Evolutionary conservation across 2,888 invertebrate genomes (phyloP).

Genomic region (Troides helena): DNA sequence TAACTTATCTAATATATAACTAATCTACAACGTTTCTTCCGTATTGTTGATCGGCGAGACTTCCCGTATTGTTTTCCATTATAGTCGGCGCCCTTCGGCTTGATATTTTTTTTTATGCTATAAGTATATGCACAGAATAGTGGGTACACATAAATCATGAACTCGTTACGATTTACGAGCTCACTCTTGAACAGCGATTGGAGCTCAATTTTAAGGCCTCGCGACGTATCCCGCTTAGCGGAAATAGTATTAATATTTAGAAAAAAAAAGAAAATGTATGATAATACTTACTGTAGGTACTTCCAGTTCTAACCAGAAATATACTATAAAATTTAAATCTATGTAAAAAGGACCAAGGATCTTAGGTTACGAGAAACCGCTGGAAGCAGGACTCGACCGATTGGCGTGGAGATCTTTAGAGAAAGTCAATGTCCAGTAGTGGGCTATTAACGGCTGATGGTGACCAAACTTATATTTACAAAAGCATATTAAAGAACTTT

Average conservation of each 20-base stretch:
- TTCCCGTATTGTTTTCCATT: conserved; percentile 38
- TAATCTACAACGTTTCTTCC: neutral
- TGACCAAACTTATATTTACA: too few species aligned
- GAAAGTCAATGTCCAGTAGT: too few species aligned
- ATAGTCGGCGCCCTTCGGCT: conserved; percentile 33
- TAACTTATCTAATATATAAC: neutral
- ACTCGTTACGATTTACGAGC: conserved; percentile 77
- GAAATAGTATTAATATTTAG: conserved; percentile 13
- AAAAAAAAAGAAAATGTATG: neutral
- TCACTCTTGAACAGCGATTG: conserved; percentile 62
- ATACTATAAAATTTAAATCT: neutral
- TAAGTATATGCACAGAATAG: conserved; percentile 46
- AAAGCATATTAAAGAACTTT: too few species aligned
- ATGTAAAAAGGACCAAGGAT: neutral
- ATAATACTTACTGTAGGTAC: too few species aligned
- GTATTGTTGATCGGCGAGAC: conserved; percentile 15
- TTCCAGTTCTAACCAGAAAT: too few species aligned
- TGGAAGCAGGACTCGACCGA: too few species aligned
- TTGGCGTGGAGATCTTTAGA: too few species aligned
- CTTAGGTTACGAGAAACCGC: too few species aligned
- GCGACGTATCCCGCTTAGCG: conserved; percentile 53
- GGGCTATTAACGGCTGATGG: too few species aligned
- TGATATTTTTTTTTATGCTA: conserved; percentile 54
- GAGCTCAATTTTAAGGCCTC: conserved; percentile 64
- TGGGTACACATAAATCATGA: conserved; percentile 70